Base-by-base conservation (phyloP, 2,888 invertebrate species). In the Isoperla grammatica region DNA sequence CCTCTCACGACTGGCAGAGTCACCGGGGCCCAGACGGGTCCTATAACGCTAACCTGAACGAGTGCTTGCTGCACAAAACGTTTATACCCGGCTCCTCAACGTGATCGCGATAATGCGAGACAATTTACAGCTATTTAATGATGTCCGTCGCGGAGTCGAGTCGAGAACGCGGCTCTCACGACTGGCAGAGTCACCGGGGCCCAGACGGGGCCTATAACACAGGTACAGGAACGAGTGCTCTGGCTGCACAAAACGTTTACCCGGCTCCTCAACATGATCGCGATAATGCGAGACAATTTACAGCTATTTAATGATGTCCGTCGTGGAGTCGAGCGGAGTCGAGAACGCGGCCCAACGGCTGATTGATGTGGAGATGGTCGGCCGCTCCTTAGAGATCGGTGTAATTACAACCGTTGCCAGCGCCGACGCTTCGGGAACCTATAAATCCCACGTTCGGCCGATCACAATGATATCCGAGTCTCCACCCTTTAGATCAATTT, bases 111-210 rank as follows among this genome's bases (percentile, higher is more conserved):
- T 29, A 29, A 29, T 29, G 29, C 29, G 29, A 29, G 29, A 29
- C 29, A 50, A 50, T 50, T 29, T 50, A 50, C 50, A 50, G 50
- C 37, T 29, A 35, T 50, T 50, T 50, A 50, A 50, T 50, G 50
- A 50, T 12, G 48, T 20, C 48, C 22, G 23, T 22, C n/a, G n/a
- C n/a, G n/a, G n/a, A n/a, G n/a, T n/a, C n/a, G n/a, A 48, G 20
- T 11, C 13, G n/a, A 15, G 29, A 12, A 37, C 35, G n/a, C n/a
- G n/a, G n/a, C n/a, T n/a, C n/a, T n/a, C n/a, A n/a, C n/a, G n/a
- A n/a, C n/a, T n/a, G n/a, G n/a, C n/a, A n/a, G n/a, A n/a, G n/a
- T n/a, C n/a, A n/a, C n/a, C n/a, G n/a, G n/a, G n/a, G n/a, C n/a
- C n/a, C n/a, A n/a, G n/a, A n/a, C n/a, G n/a, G n/a, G n/a, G n/a